A percentile compares a stretch with the other conserved stretches of the same genome.
Evolutionary conservation across 1,140 invertebrate species (phyloP).

Genomic region (Nebria ingens): DNA sequence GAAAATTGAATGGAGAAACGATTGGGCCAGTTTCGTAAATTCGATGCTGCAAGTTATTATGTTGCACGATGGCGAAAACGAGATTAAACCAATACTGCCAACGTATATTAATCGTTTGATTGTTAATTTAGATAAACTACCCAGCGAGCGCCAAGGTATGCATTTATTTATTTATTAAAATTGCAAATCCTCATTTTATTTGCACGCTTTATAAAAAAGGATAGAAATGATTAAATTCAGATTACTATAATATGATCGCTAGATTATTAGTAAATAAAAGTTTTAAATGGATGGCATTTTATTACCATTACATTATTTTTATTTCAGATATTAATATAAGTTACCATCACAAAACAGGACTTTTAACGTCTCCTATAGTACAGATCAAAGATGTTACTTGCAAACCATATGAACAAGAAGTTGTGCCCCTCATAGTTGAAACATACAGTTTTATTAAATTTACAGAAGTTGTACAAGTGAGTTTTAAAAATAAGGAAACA

Average conservation of each 20-base stretch:
- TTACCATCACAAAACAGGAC: slow-evolving; percentile 26
- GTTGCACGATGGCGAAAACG: slow-evolving; percentile 27
- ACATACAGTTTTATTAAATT: slow-evolving; percentile 18
- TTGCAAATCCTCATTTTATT: no score
- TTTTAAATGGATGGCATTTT: background rate
- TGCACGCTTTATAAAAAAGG: no score
- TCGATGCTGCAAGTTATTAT: slow-evolving; percentile 30
- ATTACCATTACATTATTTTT: slow-evolving; percentile 5
- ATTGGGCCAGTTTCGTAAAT: slow-evolving; percentile 28
- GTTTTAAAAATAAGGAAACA: background rate
- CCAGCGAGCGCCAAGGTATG: slow-evolving; percentile 18
- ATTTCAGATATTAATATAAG: slow-evolving; percentile 23
- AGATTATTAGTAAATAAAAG: no score
- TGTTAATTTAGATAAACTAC: slow-evolving; percentile 22
- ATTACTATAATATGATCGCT: no score
- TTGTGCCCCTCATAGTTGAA: slow-evolving; percentile 18
- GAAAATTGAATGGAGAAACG: slow-evolving; percentile 20
- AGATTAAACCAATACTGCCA: slow-evolving; percentile 25
- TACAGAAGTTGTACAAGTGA: background rate
- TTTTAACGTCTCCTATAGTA: slow-evolving; percentile 23
- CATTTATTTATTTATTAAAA: no score
- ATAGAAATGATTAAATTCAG: no score
- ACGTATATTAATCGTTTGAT: slow-evolving; percentile 27
- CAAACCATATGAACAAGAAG: slow-evolving; percentile 6
- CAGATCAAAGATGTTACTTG: slow-evolving; percentile 29